Evolutionary conservation across 2,113 vertebrate genomes (phyloP).

Genomic region (Austrofundulus limnaeus): DNA sequence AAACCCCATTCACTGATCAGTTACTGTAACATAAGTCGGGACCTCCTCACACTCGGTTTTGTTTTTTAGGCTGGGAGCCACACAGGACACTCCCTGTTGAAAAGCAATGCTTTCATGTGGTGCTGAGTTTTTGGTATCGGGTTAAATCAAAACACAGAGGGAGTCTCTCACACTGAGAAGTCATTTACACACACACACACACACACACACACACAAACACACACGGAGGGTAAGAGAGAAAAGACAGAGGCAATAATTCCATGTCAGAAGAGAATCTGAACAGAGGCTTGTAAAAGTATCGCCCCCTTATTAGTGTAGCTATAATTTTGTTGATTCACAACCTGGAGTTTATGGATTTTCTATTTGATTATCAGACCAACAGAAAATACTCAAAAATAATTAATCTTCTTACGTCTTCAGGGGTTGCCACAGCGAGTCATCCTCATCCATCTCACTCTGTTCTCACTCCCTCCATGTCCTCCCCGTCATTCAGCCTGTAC

Average conservation of each 20-base stretch:
- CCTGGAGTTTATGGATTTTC: too few species aligned
- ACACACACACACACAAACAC: conserved; percentile 19
- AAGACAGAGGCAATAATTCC: not conserved
- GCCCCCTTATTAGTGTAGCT: too few species aligned
- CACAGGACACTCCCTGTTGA: conserved; percentile 45
- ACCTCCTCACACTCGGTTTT: conserved; percentile 29
- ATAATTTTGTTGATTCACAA: too few species aligned
- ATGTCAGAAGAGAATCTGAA: conserved; percentile 3
- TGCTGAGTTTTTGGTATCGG: conserved; percentile 43
- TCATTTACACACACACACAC: conserved; percentile 7
- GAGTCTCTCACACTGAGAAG: conserved; percentile 13
- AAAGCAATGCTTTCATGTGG: conserved; percentile 57
- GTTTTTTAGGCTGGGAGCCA: conserved; percentile 50
- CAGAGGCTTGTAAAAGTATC: too few species aligned
- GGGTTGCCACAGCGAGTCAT: too few species aligned
- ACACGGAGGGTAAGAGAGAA: not conserved
- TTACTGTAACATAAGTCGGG: conserved; percentile 38
- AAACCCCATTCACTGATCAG: not conserved
- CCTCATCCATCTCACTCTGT: too few species aligned
- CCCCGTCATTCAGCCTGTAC: too few species aligned
- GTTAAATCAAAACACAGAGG: conserved; percentile 59
- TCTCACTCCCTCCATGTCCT: too few species aligned
- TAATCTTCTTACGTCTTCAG: too few species aligned
- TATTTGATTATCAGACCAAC: too few species aligned
- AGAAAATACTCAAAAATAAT: too few species aligned